A percentile compares a stretch with the other conserved stretches of the same genome.
These are phyloP conservation scores for Trachelus tabidus DNA, from an alignment of 2,888 invertebrate genomes.

Conservation along the genomic window DNA sequence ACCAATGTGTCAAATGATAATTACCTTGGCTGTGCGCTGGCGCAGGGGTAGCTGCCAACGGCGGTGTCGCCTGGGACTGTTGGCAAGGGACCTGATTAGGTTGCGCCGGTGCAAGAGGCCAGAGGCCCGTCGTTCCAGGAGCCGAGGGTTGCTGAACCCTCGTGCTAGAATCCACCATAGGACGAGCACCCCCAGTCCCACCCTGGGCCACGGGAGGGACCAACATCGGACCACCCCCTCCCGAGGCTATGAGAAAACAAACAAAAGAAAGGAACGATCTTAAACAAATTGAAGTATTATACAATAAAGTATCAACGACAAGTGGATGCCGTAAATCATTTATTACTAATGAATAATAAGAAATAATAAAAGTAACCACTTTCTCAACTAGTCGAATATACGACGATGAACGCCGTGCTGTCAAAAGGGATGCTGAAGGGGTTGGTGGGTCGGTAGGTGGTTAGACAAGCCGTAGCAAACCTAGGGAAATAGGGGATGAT, in stretches of 20 bases:
- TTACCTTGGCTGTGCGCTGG: constrained; percentile 60
- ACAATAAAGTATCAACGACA: neutral
- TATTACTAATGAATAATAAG: neutral
- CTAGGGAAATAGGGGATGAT: constrained; percentile 6
- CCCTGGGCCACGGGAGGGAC: constrained; percentile 64
- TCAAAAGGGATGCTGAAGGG: neutral
- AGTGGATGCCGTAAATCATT: neutral
- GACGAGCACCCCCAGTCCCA: constrained; percentile 54
- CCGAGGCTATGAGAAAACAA: constrained; percentile 56
- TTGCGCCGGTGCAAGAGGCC: constrained; percentile 66
- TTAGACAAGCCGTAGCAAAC: neutral
- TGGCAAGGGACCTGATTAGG: constrained; percentile 54
- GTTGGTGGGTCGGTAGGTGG: neutral
- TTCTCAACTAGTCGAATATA: neutral
- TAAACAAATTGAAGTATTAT: neutral
- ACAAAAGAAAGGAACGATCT: neutral
- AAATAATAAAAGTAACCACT: neutral
- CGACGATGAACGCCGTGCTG: neutral
- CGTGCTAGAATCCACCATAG: constrained; percentile 60
- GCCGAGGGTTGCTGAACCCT: constrained; percentile 61
- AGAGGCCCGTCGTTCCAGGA: constrained; percentile 61
- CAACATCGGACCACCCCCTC: constrained; percentile 65
- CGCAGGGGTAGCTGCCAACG: constrained; percentile 58
- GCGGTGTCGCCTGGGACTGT: constrained; percentile 58
- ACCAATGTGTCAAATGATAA: neutral